phyloP scores from a whole-genome alignment of 2,797 vertebrate species.

The Neostethus bicornis region DNA sequence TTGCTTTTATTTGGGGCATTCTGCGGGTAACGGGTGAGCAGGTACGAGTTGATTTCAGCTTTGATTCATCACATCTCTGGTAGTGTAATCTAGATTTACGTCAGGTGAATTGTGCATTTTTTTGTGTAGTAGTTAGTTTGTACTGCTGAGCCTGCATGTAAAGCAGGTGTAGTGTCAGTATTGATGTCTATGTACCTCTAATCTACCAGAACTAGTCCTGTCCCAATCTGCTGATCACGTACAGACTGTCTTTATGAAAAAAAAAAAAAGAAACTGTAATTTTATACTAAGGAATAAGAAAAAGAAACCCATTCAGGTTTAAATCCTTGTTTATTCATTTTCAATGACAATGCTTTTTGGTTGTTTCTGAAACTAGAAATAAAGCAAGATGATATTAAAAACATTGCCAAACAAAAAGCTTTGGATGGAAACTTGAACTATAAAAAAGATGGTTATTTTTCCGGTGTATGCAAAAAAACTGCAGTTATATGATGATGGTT shows the following conservation, averaged over 20 bases:
- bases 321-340: slow-evolving; percentile 65
- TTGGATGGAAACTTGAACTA: slow-evolving; percentile 82
- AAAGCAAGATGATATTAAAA: slow-evolving; percentile 74
- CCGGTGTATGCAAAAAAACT: slow-evolving; percentile 34
- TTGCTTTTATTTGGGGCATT: slow-evolving; percentile 41
- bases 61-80: slow-evolving; percentile 64
- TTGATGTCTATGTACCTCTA: slow-evolving; percentile 76
- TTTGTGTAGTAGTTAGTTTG: slow-evolving; percentile 75
- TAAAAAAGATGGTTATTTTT: slow-evolving; percentile 64
- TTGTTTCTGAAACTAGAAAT: slow-evolving; percentile 45
- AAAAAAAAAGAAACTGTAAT: slow-evolving; percentile 41
- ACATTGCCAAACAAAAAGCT: slow-evolving; percentile 79
- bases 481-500: slow-evolving; percentile 40
- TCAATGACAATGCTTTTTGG: slow-evolving; percentile 60
- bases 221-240: slow-evolving; percentile 73
- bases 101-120: slow-evolving; percentile 70
- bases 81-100: slow-evolving; percentile 73
- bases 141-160: slow-evolving; percentile 72
- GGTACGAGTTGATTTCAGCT: slow-evolving; percentile 46
- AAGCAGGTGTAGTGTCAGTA: slow-evolving; percentile 71
- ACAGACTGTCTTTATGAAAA: slow-evolving; percentile 70
- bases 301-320: slow-evolving; percentile 64
- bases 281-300: slow-evolving; percentile 77
- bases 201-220: slow-evolving; percentile 71
- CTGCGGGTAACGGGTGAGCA: slow-evolving; percentile 17